Evolutionary conservation across 2,888 invertebrate species (phyloP).

Genomic region (Margaritifera margaritifera): DNA sequence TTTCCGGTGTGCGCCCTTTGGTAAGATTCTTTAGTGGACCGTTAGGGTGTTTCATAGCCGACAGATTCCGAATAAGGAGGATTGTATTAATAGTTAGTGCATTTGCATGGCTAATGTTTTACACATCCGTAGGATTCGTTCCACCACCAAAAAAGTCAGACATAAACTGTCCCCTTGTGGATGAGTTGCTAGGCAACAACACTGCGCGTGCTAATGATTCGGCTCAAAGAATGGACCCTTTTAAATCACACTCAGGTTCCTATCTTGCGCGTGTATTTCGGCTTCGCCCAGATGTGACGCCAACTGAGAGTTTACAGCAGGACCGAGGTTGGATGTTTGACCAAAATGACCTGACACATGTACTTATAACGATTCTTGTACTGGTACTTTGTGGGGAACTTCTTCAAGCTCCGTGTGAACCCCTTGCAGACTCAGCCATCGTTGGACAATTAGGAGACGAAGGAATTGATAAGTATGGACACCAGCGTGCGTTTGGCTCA

Average conservation of each 20-base stretch:
- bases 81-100: constrained; percentile 36
- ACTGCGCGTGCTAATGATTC: too few species aligned
- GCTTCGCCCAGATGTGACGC: not conserved
- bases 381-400: constrained; percentile 19
- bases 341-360: constrained; percentile 1
- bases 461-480: constrained; percentile 21
- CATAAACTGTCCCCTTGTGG: constrained; percentile 29
- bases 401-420: constrained; percentile 19
- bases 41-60: constrained; percentile 41
- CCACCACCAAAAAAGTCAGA: constrained; percentile 26
- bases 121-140: constrained; percentile 41
- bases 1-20: constrained; percentile 42
- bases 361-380: constrained; percentile 11
- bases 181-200: constrained; percentile 10
- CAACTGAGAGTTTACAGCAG: constrained; percentile 9
- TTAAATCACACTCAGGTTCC: not conserved
- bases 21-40: constrained; percentile 44
- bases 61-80: constrained; percentile 37
- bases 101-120: constrained; percentile 39
- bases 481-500: constrained; percentile 21
- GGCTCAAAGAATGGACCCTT: too few species aligned
- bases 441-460: constrained; percentile 20
- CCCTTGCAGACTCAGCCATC: constrained; percentile 21
- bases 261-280: constrained; percentile 10
- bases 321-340: constrained; percentile 23